These are phyloP conservation scores for Poeciliopsis retropinna DNA, from an alignment of 2,113 vertebrate genomes.

Conservation along the genomic window DNA sequence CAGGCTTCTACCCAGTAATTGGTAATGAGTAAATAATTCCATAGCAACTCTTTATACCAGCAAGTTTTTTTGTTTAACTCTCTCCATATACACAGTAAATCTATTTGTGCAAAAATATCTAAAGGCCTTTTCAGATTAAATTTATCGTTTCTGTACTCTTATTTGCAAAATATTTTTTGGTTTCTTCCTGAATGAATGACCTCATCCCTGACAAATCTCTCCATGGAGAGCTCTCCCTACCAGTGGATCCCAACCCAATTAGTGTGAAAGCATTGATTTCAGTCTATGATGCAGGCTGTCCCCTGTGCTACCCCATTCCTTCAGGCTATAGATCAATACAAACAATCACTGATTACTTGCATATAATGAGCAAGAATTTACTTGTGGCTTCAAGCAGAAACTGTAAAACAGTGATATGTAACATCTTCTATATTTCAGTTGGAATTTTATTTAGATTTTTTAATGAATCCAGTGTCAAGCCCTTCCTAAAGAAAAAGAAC, in stretches of 20 bases:
- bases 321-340: constrained; percentile 53
- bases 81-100: background rate
- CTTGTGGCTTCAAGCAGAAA: constrained; percentile 9
- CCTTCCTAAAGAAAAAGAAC: background rate
- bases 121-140: constrained; percentile 15
- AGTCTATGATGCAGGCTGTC: constrained; percentile 22
- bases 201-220: constrained; percentile 9
- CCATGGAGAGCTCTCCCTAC: constrained; percentile 6
- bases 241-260: constrained; percentile 52
- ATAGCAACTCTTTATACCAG: background rate
- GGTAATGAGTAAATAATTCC: constrained; percentile 24
- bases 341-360: constrained; percentile 56
- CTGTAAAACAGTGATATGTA: constrained; percentile 1
- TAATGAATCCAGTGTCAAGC: background rate
- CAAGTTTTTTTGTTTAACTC: constrained; percentile 4
- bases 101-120: background rate
- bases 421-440: background rate
- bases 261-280: constrained; percentile 59
- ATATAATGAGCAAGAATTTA: constrained; percentile 50
- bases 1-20: constrained; percentile 8
- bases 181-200: constrained; percentile 15
- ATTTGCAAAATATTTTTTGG: constrained; percentile 7
- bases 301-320: constrained; percentile 30
- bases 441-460: no score
- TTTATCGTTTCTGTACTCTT: constrained; percentile 10